Conservation (phyloP, 2,113 vertebrate genomes). For the Colius striatus region DNA sequence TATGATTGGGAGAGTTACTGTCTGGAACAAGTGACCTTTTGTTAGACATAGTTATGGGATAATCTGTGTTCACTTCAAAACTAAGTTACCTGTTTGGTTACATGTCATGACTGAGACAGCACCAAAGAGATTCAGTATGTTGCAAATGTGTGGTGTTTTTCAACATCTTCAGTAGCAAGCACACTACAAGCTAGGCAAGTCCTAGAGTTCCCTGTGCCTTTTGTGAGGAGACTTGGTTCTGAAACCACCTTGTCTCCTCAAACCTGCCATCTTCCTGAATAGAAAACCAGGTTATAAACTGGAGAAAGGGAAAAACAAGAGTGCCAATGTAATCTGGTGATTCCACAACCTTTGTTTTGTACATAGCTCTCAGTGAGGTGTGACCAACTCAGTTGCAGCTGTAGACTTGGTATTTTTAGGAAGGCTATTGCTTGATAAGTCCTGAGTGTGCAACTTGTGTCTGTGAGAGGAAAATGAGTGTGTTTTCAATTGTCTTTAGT, state of each 20-base stretch:
- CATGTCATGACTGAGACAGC: background rate
- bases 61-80: background rate
- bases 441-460: background rate
- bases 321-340: background rate
- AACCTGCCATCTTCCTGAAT: background rate
- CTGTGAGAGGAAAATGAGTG: background rate
- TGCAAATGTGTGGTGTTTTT: background rate
- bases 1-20: background rate
- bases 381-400: background rate
- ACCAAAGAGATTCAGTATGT: background rate
- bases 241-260: background rate
- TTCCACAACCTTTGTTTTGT: background rate
- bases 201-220: background rate
- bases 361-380: background rate
- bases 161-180: background rate
- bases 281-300: background rate
- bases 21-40: background rate
- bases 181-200: background rate
- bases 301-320: background rate
- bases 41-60: background rate
- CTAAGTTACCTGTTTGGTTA: background rate
- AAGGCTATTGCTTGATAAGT: background rate
- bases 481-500: background rate
- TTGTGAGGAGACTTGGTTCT: background rate
- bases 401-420: background rate